Base-by-base conservation (phyloP, 2,113 vertebrate genomes). In the Glareola pratincola region DNA sequence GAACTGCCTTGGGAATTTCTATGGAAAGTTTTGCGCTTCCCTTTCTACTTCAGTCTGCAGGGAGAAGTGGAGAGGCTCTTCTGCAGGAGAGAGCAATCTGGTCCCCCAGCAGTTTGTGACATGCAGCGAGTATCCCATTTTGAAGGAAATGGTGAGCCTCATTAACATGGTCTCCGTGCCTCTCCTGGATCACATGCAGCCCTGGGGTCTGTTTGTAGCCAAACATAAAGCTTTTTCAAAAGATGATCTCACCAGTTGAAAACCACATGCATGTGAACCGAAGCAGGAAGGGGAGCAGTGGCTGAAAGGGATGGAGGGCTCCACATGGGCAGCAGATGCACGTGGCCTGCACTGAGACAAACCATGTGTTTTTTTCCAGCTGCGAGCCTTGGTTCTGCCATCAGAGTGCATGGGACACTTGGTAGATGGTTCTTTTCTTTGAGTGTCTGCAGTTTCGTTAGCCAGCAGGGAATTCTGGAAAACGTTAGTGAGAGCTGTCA, bases 271-370 rank as follows among this genome's bases (percentile, higher is more conserved):
- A 37, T 48, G 73, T 83, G 87, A 95, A 66, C 29, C 39, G 22
- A 62, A 86, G 86, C 80, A 90, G 94, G 94, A 94, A 91, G 62
- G 32, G 48, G 63, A 94, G 67, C 60, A 77, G 72, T 37, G 73
- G 56, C 86, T 91, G 54, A 24, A 66, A 69, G 37, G 79, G 68
- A 10, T 59, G 37, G 73, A 83, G 34, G 67, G 56, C n/a, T 82
- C 67, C 88, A 82, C 26, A 20, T 96, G 94, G 72, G 69, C 62
- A 92, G 78, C 94, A 96, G 87, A 95, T 95, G 94, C 53, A 71
- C 15, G 1, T 30, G n/a, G 68, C 66, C 91, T 81, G n/a, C 59
- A 30, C 34, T 43, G 59, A 87, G 74, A 88, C 84, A 75, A 9
- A 18, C 66, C 18, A 1, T 36, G 56, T 41, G n/a, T 8, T 53